Evolutionary conservation across 2,113 vertebrate genomes (phyloP).

Genomic region (Ochotona princeps): DNA sequence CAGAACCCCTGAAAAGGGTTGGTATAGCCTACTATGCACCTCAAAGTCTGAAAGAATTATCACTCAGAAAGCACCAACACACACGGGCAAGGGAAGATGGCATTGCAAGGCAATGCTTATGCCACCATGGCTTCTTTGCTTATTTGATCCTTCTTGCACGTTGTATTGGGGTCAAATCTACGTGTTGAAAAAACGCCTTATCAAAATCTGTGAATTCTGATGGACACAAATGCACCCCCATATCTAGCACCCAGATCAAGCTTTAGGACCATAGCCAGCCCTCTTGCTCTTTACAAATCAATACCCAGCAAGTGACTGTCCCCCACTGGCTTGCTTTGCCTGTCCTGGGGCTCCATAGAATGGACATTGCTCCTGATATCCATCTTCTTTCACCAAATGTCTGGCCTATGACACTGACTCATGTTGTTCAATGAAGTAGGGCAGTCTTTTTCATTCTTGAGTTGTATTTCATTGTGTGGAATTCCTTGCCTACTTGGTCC

Average conservation of each 20-base stretch:
- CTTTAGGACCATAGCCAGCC: neutral
- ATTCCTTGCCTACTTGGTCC: neutral
- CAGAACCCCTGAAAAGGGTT: neutral
- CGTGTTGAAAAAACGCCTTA: neutral
- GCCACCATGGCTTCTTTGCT: neutral
- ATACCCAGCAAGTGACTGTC: neutral
- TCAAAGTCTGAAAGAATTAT: neutral
- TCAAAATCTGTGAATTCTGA: neutral
- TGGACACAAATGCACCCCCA: neutral
- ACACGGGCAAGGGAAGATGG: neutral
- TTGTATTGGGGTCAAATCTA: conserved; percentile 4
- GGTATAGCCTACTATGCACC: neutral
- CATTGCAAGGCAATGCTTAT: neutral
- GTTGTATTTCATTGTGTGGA: neutral
- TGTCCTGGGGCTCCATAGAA: too few relatives aligned
- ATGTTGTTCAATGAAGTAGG: neutral
- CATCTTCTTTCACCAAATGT: neutral
- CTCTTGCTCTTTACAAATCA: neutral
- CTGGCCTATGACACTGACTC: neutral
- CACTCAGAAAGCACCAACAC: neutral
- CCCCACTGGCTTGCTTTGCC: neutral
- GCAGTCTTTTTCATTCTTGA: neutral
- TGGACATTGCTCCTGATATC: neutral
- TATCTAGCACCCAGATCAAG: neutral
- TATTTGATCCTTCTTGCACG: neutral